Percentiles rank a stretch among this genome's conserved stretches.
These are phyloP conservation scores for Protobothrops mucrosquamatus DNA, from an alignment of 2,113 vertebrate species.

Conservation along the genomic window DNA sequence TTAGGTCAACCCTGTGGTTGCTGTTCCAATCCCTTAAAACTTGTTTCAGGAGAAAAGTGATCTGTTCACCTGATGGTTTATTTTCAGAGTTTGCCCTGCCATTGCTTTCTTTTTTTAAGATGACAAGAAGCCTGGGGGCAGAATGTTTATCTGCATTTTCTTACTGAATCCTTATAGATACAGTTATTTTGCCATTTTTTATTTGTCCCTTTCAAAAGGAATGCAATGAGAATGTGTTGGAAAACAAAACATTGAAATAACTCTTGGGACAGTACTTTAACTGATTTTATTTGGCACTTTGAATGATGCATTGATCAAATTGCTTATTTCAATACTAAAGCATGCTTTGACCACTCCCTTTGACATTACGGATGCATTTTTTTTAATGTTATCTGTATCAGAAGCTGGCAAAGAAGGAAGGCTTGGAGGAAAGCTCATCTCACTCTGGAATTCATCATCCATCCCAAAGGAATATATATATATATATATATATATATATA, in stretches of 20 bases:
- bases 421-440: background rate
- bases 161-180: background rate
- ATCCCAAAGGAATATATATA: background rate
- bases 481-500: too few relatives aligned
- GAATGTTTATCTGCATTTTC: background rate
- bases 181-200: background rate
- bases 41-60: background rate
- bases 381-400: background rate
- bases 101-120: background rate
- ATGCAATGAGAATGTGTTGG: background rate
- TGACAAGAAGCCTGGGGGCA: background rate
- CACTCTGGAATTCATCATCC: background rate
- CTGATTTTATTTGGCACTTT: background rate
- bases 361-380: background rate
- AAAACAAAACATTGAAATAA: background rate
- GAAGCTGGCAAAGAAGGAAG: background rate
- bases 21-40: background rate
- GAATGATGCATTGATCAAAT: background rate
- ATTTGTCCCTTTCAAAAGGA: background rate
- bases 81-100: background rate
- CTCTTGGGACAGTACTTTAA: background rate
- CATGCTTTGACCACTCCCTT: background rate
- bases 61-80: background rate
- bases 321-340: background rate
- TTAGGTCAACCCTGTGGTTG: background rate